Percentiles rank a stretch among this genome's conserved stretches.
These are phyloP conservation scores for Elephas maximus DNA, from an alignment of 2,113 vertebrate species.

Conservation along the genomic window DNA sequence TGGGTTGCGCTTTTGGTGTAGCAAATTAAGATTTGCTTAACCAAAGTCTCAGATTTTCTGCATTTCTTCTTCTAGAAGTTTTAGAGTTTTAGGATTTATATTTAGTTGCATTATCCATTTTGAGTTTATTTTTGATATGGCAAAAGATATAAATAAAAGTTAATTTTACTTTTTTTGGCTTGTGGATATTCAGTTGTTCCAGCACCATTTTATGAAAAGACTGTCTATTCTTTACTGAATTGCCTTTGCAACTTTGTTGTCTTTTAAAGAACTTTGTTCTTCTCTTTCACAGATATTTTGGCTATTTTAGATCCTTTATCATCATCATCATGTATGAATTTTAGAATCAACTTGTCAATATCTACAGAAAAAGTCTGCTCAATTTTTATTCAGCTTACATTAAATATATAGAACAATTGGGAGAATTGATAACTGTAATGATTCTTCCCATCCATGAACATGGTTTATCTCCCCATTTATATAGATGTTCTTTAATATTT, in stretches of 20 bases:
- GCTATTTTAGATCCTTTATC: neutral
- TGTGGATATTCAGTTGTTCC: neutral
- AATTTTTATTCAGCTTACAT: slow-evolving; percentile 6
- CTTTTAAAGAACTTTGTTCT: neutral
- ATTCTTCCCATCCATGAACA: neutral
- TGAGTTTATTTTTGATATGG: neutral
- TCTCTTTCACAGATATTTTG: neutral
- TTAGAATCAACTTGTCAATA: neutral
- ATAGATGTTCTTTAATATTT: neutral
- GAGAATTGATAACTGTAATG: neutral
- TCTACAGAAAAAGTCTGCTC: neutral
- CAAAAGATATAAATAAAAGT: neutral
- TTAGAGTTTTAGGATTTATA: neutral
- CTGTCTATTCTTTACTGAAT: neutral
- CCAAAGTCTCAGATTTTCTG: neutral
- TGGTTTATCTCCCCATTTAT: neutral
- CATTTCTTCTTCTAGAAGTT: neutral
- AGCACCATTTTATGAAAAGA: slow-evolving; percentile 8
- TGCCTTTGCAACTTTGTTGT: neutral
- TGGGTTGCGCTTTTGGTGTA: neutral
- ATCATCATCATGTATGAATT: neutral
- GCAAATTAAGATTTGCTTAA: slow-evolving; percentile 17
- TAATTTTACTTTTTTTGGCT: neutral
- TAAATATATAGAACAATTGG: neutral
- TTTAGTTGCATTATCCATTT: neutral